These are phyloP conservation scores for Phaethon lepturus DNA, from an alignment of 2,113 vertebrate species.

Conservation along the genomic window DNA sequence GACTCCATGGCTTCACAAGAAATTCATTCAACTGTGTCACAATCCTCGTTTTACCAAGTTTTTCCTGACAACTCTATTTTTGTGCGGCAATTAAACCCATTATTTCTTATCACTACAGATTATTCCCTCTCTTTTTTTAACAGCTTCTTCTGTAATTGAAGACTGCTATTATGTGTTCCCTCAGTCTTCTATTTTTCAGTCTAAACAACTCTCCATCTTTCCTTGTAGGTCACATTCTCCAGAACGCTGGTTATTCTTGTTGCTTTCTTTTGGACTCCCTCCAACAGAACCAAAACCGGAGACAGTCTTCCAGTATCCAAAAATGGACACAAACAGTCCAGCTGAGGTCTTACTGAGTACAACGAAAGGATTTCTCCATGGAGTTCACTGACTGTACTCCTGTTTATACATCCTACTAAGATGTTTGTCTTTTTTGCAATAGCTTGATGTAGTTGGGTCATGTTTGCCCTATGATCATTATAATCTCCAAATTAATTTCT, in stretches of 20 bases:
- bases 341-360: not conserved
- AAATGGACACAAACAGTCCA: constrained; percentile 40
- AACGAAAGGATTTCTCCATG: not conserved
- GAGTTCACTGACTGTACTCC: constrained; percentile 21
- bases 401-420: constrained; percentile 27
- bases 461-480: not conserved
- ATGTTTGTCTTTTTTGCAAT: constrained; percentile 23
- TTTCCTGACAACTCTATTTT: not conserved
- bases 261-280: constrained; percentile 17
- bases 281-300: constrained; percentile 1
- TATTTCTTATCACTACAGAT: constrained; percentile 33
- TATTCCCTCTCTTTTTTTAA: not conserved
- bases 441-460: not conserved
- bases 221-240: constrained; percentile 43
- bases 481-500: not conserved
- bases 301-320: constrained; percentile 11
- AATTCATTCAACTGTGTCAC: not conserved
- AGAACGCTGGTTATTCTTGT: constrained; percentile 5
- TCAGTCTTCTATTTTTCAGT: constrained; percentile 6
- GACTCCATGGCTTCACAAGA: not conserved
- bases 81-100: constrained; percentile 12
- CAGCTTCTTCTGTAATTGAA: not conserved
- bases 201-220: constrained; percentile 47
- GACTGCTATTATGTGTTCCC: not conserved
- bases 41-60: not conserved